Evolutionary conservation across 2,888 invertebrate species (phyloP), one percentile per base, ranked within the genome.

Genomic region (Pterobdella sp.): DNA sequence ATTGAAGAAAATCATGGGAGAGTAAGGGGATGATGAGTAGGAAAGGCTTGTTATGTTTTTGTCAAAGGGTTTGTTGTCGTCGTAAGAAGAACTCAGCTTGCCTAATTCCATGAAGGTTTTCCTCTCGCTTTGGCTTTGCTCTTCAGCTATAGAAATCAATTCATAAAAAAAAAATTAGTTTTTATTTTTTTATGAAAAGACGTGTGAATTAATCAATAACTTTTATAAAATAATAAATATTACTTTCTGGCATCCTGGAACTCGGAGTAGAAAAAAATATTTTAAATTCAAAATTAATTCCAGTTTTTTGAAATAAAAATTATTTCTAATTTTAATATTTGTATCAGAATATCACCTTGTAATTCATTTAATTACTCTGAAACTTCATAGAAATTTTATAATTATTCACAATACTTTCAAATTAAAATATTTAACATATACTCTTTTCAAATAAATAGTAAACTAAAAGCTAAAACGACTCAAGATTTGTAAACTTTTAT

Each of bases 21-120:
- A 35, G 22, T 14, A 56, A 14, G 2, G 26, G 10, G 60, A 63
- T n/a, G 34, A 1, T 35, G 60, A n/a, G 29, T 52, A 31, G 26
- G 52, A 71, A 7, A 32, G 71, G 26, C 26, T 35, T 32, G 60
- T 1, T 35, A n/a, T 1, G 18, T 60, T n/a, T 3, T 1, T 7
- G 4, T 60, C 71, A 63, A n/a, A 31, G 26, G 42, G 29, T 29
- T 56, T 60, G 3, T 63, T n/a, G 26, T 1, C 32, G 26, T 63
- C 63, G 63, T 4, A 60, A 3, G 56, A 2, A 2, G 2, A 18
- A 29, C 22, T 36, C 1, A 52, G 63, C 34, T 36, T 56, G 14
- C 71, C 71, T 10, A 71, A 29, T 29, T 71, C 71, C 26, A 60
- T 35, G 32, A 71, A 71, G 4, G 71, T 71, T 32, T 71, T 71